phyloP scores from a whole-genome alignment of 2,888 invertebrate genomes.

The Calliopum simillimum region DNA sequence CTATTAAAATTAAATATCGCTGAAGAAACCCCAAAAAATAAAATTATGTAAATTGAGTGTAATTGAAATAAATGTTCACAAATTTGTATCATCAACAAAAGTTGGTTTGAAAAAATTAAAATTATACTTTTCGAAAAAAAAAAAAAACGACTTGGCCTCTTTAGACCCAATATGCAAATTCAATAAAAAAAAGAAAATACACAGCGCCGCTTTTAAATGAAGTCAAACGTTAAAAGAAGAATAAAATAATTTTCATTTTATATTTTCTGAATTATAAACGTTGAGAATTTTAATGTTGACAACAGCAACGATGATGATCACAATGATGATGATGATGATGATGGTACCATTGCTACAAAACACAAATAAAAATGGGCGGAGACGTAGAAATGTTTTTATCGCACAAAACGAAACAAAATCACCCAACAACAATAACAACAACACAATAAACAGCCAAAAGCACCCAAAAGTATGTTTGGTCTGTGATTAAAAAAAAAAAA shows the following conservation, averaged over 20 bases:
- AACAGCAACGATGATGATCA: background rate
- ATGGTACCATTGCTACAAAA: constrained; percentile 7
- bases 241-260: too few species aligned
- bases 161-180: constrained; percentile 10
- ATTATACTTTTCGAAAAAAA: background rate
- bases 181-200: background rate
- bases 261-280: background rate
- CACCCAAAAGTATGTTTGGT: background rate
- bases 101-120: background rate
- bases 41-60: constrained; percentile 24
- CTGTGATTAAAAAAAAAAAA: constrained; percentile 5
- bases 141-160: background rate
- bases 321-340: constrained; percentile 1
- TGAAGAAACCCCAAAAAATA: constrained; percentile 8
- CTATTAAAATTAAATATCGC: too few species aligned
- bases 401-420: background rate
- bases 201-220: background rate
- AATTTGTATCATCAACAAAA: constrained; percentile 20
- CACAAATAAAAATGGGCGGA: constrained; percentile 26
- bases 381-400: constrained; percentile 2
- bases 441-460: background rate
- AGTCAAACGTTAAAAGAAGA: background rate
- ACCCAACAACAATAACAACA: constrained; percentile 14
- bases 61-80: constrained; percentile 28
- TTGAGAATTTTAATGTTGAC: constrained; percentile 1